phyloP scores from a whole-genome alignment of 2,797 vertebrate species.

The Falco naumanni region DNA sequence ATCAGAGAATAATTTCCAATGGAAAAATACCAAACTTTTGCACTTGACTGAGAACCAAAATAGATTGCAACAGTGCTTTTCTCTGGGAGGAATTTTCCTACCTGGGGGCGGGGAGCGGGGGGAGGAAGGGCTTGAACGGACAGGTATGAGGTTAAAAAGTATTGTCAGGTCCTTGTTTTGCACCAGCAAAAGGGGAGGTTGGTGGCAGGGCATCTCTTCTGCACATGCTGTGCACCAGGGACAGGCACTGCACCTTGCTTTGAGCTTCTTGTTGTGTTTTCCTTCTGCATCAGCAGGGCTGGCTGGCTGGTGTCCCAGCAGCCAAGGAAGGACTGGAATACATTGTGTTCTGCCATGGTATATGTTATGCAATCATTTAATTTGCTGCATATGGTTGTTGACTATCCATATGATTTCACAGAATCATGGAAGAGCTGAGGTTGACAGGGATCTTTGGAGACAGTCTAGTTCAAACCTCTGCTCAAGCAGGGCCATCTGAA shows the following conservation, averaged over 20 bases:
- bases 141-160: background rate
- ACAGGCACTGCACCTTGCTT: fast-evolving
- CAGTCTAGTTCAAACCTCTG: background rate
- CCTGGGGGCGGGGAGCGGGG: background rate
- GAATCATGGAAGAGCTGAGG: background rate
- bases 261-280: fast-evolving
- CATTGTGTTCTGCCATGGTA: fast-evolving
- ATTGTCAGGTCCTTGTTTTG: background rate
- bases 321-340: background rate
- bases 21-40: slow-evolving; percentile 59
- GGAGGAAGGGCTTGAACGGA: background rate
- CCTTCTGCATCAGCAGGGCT: fast-evolving
- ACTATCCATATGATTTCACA: background rate
- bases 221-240: background rate
- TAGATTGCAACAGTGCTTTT: slow-evolving; percentile 44
- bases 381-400: background rate
- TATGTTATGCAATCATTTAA: background rate
- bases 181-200: background rate
- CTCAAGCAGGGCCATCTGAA: background rate
- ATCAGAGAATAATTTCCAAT: slow-evolving; percentile 47
- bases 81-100: slow-evolving; percentile 56
- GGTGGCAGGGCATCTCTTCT: background rate
- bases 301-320: background rate
- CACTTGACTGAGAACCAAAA: slow-evolving; percentile 39
- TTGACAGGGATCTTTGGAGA: background rate